These are phyloP conservation scores for Lysiphlebus fabarum DNA, from an alignment of 1,140 invertebrate species.

Conservation along the genomic window DNA sequence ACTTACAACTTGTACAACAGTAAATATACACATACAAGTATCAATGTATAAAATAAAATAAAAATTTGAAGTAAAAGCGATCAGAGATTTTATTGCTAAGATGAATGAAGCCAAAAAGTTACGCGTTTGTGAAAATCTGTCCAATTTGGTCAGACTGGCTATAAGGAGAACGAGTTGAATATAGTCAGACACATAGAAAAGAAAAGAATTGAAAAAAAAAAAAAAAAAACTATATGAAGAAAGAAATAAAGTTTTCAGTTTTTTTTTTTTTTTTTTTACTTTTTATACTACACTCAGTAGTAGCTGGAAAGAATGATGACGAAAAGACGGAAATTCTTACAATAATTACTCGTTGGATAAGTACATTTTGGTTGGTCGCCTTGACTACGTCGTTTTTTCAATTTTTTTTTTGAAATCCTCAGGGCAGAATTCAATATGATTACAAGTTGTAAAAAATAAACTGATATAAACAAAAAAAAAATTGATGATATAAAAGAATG, in stretches of 20 bases:
- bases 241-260: neutral
- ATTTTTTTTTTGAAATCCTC: constrained; percentile 17
- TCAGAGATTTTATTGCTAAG: constrained; percentile 15
- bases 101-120: constrained; percentile 20
- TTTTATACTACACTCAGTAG: neutral
- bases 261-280: neutral
- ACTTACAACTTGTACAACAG: constrained; percentile 12
- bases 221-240: neutral
- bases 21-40: neutral
- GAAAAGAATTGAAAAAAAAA: constrained; percentile 5
- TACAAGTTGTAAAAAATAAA: constrained; percentile 15
- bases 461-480: constrained; percentile 13
- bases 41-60: neutral
- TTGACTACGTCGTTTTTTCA: constrained; percentile 20
- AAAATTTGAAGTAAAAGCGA: constrained; percentile 1
- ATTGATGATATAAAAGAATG: constrained; percentile 1
- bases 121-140: constrained; percentile 7
- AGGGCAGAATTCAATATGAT: constrained; percentile 17
- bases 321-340: constrained; percentile 17
- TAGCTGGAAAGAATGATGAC: neutral
- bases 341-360: constrained; percentile 26
- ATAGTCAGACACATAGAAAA: constrained; percentile 23
- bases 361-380: constrained; percentile 19
- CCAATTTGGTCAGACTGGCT: constrained; percentile 20
- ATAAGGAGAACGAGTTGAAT: constrained; percentile 27